Base-by-base conservation (phyloP, 2,113 vertebrate species). In the Pica pica region DNA sequence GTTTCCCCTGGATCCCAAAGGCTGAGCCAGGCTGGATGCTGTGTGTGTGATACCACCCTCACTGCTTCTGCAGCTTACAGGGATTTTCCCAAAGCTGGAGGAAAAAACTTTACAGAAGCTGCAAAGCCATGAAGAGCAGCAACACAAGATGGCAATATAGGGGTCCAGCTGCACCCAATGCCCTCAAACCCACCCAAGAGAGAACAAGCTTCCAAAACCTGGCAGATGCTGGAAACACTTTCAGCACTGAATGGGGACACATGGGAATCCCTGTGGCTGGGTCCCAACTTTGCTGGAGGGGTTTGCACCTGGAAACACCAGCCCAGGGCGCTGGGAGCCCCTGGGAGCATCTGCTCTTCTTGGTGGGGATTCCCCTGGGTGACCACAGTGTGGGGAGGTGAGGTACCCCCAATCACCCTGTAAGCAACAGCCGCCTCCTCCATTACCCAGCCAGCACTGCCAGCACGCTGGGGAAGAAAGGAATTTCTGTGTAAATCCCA, bases 401-500 rank as follows among this genome's bases (percentile, higher is more conserved):
- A 67, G 8, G 11, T 17, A 44, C 5, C 52, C 71, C 13, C 26
- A 27, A 1, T 6, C 37, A 53, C 21, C 39, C 68, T 7, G 1
- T 10, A 35, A 65, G 59, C 37, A 37, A 27, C 1, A 52, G 50
- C 5, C 9, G 0, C 53, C 87, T 76, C 71, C 86, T 74, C 56
- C 50, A 13, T 46, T 71, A 35, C 35, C 27, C 76, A 78, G 85
- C 68, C 86, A 56, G 83, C 4, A 3, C 74, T 2, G 20, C 35
- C 12, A 0, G 61, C 49, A 60, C 16, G 7, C 57, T 16, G 77
- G 82, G 74, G 68, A 95, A 97, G 96, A 98, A 97, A 97, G 95
- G 93, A 94, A 93, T 97, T 95, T 94, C 94, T 97, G 97, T 97
- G 80, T 95, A 83, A 87, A 95, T 87, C 93, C 63, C 90, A 70